phyloP scores from a whole-genome alignment of 2,797 vertebrate genomes.

The Pogoniulus pusillus region DNA sequence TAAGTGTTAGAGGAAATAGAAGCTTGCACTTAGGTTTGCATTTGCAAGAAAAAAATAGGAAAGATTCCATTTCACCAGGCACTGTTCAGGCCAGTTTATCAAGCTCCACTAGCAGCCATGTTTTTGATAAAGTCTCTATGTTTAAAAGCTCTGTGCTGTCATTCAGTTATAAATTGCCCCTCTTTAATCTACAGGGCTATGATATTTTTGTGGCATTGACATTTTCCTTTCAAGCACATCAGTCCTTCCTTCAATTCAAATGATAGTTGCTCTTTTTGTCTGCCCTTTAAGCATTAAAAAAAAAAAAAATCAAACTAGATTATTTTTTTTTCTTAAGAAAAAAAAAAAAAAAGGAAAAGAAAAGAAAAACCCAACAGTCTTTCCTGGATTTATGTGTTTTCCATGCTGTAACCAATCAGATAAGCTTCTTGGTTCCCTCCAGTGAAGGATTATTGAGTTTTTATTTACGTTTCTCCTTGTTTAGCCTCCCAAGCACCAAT shows the following conservation, averaged over 20 bases:
- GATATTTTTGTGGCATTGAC: background rate
- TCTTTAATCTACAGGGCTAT: background rate
- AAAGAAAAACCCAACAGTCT: background rate
- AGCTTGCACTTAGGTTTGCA: background rate
- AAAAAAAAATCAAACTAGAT: slow-evolving; percentile 8
- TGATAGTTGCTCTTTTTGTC: slow-evolving; percentile 14
- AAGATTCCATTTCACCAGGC: background rate
- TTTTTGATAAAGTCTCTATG: background rate
- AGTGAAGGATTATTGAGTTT: slow-evolving; percentile 32
- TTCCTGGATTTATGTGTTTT: background rate
- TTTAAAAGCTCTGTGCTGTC: slow-evolving; percentile 1
- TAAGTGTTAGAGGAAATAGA: fast-evolving
- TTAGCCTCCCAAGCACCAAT: slow-evolving; percentile 42
- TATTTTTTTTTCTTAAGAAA: background rate
- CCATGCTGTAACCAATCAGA: slow-evolving; percentile 38
- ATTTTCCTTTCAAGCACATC: slow-evolving; percentile 40
- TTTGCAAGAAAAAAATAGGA: background rate
- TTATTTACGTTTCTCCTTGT: slow-evolving; percentile 55
- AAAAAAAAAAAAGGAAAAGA: background rate
- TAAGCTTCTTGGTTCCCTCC: slow-evolving; percentile 28
- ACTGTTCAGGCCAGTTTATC: slow-evolving; percentile 32
- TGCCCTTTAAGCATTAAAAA: slow-evolving; percentile 25
- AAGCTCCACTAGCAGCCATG: background rate
- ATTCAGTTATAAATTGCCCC: background rate
- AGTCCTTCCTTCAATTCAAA: background rate